Percentiles rank a stretch among this genome's conserved stretches.
These are phyloP conservation scores for Pseudochirops corinnae DNA, from an alignment of 2,797 vertebrate genomes.

Conservation along the genomic window DNA sequence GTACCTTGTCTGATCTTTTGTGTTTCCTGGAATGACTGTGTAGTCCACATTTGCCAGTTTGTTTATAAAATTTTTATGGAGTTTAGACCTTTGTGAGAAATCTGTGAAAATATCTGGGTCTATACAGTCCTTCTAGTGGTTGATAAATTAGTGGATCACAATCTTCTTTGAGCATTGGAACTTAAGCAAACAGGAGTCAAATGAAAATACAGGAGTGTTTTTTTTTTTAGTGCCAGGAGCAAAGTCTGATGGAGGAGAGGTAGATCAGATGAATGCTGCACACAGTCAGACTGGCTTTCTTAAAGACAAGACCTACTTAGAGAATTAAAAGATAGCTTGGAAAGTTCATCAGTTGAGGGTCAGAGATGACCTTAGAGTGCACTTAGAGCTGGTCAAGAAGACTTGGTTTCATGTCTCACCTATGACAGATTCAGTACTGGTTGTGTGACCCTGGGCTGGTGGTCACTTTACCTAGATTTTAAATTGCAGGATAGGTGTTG, in stretches of 20 bases:
- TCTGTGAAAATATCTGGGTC: constrained; percentile 47
- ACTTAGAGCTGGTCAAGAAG: not conserved
- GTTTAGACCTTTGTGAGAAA: constrained; percentile 31
- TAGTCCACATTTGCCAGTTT: not conserved
- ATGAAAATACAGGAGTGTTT: constrained; percentile 54
- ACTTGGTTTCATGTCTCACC: not conserved
- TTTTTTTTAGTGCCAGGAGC: constrained; percentile 36
- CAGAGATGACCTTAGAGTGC: too few species aligned
- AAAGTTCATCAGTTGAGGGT: constrained; percentile 72
- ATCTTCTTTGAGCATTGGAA: constrained; percentile 47
- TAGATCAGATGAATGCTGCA: constrained; percentile 57
- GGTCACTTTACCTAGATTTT: not conserved
- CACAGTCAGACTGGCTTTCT: constrained; percentile 46
- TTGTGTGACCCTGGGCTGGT: not conserved
- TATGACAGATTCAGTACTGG: not conserved
- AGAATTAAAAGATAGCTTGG: constrained; percentile 52
- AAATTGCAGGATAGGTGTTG: not conserved
- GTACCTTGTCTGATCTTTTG: constrained; percentile 29
- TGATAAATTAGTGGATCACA: constrained; percentile 43
- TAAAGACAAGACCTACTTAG: constrained; percentile 26
- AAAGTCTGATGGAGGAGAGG: constrained; percentile 40
- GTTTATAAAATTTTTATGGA: constrained; percentile 54
- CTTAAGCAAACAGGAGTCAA: constrained; percentile 72
- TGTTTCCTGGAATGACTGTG: not conserved
- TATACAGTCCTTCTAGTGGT: constrained; percentile 12